Conservation (phyloP, 2,888 invertebrate genomes). For the Caenorhabditis zanzibari region DNA sequence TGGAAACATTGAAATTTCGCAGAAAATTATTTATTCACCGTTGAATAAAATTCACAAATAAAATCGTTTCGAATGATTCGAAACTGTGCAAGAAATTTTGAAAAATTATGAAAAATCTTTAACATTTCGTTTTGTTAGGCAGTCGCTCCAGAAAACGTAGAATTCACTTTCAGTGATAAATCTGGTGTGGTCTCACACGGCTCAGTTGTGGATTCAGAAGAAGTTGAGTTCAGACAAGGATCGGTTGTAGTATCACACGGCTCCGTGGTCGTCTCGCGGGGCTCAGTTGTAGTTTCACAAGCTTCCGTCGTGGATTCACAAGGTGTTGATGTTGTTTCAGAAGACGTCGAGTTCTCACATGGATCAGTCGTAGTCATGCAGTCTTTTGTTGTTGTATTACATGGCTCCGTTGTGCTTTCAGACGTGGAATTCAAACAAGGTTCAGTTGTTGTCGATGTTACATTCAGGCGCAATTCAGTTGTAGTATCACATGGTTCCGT, state of each 20-base stretch:
- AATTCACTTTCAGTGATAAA: background rate
- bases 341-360: background rate
- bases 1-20: too few species aligned
- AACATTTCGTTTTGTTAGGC: background rate
- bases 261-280: background rate
- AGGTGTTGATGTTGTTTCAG: background rate
- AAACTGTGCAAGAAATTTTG: background rate
- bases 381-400: background rate
- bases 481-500: slow-evolving; percentile 4
- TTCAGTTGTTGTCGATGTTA: slow-evolving; percentile 5
- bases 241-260: background rate
- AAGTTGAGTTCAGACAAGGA: background rate
- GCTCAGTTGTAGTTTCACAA: background rate
- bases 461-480: background rate
- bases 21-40: background rate
- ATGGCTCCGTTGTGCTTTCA: background rate
- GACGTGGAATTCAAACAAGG: background rate
- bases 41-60: background rate
- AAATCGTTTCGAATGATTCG: slow-evolving; percentile 2
- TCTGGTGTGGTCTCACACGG: slow-evolving; percentile 2
- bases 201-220: background rate
- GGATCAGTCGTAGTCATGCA: background rate
- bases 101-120: background rate
- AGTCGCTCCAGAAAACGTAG: background rate
- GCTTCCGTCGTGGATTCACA: background rate